Base-by-base conservation (phyloP, 2,797 vertebrate species). In the Brotula barbata region DNA sequence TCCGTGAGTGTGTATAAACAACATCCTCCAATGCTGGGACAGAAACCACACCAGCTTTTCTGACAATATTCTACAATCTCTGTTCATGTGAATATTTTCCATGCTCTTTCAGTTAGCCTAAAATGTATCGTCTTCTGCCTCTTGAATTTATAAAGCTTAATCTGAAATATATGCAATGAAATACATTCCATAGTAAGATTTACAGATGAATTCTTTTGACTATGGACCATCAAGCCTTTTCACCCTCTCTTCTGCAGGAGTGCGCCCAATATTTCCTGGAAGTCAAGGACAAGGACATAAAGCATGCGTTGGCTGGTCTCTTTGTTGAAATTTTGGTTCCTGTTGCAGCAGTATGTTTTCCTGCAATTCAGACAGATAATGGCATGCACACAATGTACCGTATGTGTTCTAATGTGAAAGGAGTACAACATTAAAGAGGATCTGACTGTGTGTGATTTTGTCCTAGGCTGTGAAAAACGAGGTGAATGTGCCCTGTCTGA, bases 321-420 rank as follows among this genome's bases (percentile, higher is more conserved):
- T 99, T 99, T 88, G 97, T 99, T 64, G 97, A 99, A 92, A 99
- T 99, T 85, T 97, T 99, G 70, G 97, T 99, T 76, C 97, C 97
- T 73, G 97, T 99, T 36, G 97, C 97, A 90, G 97, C 97, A 91
- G 97, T 99, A 86, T 97, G 96, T 11, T 50, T 59, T 51, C 50
- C 25, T 28, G 25, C 8, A 28, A 28, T 28, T 28, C 25, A 28
- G 25, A 4, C 25, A 28, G 40, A 76, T 71, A 50, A 11, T 43
- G 58, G 3, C 31, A 59, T 49, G n/a, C n/a, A 40, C 4, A 33
- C 56, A 45, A 17, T 13, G 14, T 11, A 42, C 3, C 28, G 13
- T 53, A 47, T 31, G 53, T 39, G 23, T 52, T 51, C 7, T 21
- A 45, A 3, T 12, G 1, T 6, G 14, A 51, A n/a, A 59, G 47